Evolutionary conservation across 2,113 vertebrate species (phyloP), one percentile per base, ranked within the genome.

Genomic region (Mustela nigripes): DNA sequence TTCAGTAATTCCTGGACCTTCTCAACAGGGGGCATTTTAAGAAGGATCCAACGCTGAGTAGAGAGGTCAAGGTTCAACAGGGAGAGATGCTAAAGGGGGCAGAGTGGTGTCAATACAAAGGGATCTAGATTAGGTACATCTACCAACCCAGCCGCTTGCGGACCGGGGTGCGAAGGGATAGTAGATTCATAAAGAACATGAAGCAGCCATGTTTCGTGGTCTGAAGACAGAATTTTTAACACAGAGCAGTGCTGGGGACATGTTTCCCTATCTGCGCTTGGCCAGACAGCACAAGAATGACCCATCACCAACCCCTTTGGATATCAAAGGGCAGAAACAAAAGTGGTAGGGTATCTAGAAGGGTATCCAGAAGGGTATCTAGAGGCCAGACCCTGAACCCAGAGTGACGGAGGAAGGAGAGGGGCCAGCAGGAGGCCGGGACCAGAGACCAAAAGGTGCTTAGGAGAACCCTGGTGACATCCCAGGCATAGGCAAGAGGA

Each of bases 161-260:
- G 14, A 19, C 0, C 39, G 19, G 6, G 2, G 1, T 1, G 11
- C 63, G 22, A 28, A 53, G 58, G 33, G 63, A 24, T 1, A 4
- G 21, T 4, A 28, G 50, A 11, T 7, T 58, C 33, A 1, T 0
- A 24, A 45, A 45, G 33, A 63, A 69, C 8, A 4, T 0, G 4
- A 80, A 14, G 5, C 42, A 9, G 36, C 36, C 22, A 18, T 6
- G 26, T 24, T 91, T 8, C n/a, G 7, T 33, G 69, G 88, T 18
- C 42, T 79, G n/a, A 19, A 56, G 56, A 90, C 60, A 74, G 22
- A 74, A n/a, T 26, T 53, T 33, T 26, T n/a, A 73, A 39, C 65
- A 56, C 63, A 53, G 53, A 11, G 53, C 48, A 31, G 15, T 42
- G 5, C 16, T 93, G 58, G 9, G 62, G 15, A 78, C n/a, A 39